phyloP scores from a whole-genome alignment of 2,113 vertebrate species.

The Orthonyx spaldingii region DNA sequence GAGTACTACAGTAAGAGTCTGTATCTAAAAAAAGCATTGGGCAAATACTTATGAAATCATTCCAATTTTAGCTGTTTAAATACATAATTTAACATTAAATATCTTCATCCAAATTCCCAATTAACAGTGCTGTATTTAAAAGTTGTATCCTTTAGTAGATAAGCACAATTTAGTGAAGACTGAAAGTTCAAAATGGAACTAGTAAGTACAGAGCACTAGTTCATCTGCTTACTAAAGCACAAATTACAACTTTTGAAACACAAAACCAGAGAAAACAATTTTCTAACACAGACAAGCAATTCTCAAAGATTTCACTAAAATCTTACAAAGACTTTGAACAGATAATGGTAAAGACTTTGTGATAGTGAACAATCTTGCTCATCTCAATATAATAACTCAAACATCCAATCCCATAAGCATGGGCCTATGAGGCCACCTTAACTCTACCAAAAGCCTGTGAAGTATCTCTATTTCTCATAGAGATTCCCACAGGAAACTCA shows the following conservation, averaged over 20 bases:
- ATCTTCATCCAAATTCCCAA: not conserved
- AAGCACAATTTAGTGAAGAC: not conserved
- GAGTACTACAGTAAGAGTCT: not conserved
- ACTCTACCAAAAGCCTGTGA: not conserved
- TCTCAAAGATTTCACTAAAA: not conserved
- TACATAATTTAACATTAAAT: not conserved
- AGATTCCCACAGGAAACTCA: not conserved
- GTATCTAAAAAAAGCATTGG: not conserved
- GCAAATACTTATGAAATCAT: not conserved
- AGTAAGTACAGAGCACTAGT: not conserved
- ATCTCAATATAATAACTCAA: not conserved
- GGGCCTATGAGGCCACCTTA: not conserved
- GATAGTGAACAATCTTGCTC: not conserved
- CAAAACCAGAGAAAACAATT: not conserved
- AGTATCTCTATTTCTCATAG: not conserved
- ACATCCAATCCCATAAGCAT: not conserved
- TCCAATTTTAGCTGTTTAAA: not conserved
- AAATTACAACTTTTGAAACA: not conserved
- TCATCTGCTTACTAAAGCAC: not conserved
- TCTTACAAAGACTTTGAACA: not conserved
- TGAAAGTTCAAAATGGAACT: not conserved
- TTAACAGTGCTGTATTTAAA: not conserved
- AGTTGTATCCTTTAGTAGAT: not conserved
- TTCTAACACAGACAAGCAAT: not conserved
- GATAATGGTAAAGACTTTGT: not conserved